Conservation (phyloP, 2,113 vertebrate species). For the Paracanthobrama guichenoti region DNA sequence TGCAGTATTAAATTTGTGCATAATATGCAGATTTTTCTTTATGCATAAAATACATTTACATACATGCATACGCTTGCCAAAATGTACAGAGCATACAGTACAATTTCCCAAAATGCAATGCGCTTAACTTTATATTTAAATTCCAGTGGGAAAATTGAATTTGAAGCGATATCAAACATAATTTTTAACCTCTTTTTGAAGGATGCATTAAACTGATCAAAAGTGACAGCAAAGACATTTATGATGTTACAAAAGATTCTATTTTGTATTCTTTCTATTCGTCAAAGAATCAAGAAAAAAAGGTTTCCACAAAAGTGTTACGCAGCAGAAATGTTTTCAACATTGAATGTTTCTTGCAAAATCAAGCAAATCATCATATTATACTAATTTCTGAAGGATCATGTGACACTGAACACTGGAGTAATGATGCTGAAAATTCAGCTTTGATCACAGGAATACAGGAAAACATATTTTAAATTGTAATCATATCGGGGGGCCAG, state of each 20-base stretch:
- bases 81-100: background rate
- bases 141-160: background rate
- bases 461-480: background rate
- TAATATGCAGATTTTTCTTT: background rate
- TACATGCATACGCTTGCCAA: background rate
- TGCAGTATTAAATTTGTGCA: background rate
- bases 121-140: background rate
- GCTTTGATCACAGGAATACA: background rate
- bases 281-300: background rate
- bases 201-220: background rate
- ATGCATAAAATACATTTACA: background rate
- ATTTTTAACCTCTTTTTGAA: background rate
- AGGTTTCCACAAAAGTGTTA: background rate
- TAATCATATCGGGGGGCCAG: background rate
- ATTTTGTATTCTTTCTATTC: too few species aligned
- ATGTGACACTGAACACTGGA: background rate
- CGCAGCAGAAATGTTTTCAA: background rate
- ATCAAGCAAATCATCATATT: background rate
- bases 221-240: background rate
- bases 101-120: background rate
- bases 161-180: background rate
- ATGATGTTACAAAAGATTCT: background rate
- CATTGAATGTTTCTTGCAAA: background rate
- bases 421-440: background rate
- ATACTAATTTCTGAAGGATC: background rate